Evolutionary conservation across 92 coral and sea anemone species (phyloP), one percentile per base, ranked within the genome.

Genomic region (Pocillopora meandrina): DNA sequence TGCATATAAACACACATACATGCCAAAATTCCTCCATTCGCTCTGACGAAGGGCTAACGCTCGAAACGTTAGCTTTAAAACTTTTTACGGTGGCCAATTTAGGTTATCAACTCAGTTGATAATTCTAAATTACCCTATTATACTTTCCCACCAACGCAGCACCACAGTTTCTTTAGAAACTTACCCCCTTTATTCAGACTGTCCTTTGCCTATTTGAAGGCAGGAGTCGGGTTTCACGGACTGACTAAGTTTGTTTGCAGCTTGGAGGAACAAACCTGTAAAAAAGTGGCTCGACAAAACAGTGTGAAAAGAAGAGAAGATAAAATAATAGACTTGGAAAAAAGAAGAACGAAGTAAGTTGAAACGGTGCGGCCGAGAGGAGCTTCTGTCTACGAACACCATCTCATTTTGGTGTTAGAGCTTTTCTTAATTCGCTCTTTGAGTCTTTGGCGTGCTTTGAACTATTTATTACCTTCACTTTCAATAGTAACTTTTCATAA

Each of bases 241-340:
- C 78, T 77, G 64, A 64, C 66, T 59, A 59, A 74, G 73, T 76
- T 91, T 93, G 87, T 77, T 88, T 93, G 72, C 93, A 96, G 99
- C 91, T 87, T 96, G 84, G 98, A 96, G 72, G 93, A 91, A 11
- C 92, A 94, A 61, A 93, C 72, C 80, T 76, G 81, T 49, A 89
- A 86, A 71, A 94, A 91, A 72, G 96, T 96, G 1, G 98, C 93
- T 61, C 91, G 99, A 34, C 95, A 91, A 80, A 93, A 96, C 88
- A 96, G 99, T 80, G 99, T 96, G 72, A 93, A 93, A 75, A 86
- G 99, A 73, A 82, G 99, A 79, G 99, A 96, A 15, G 99, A 94
- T 71, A 95, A 94, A 87, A 96, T 96, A 47, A 85, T 89, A 85
- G 95, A 95, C 83, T 91, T 96, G 95, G 98, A 94, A 79, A 87